These are phyloP conservation scores for Chaetodon trifasciatus DNA, from an alignment of 2,797 vertebrate species.

Conservation along the genomic window DNA sequence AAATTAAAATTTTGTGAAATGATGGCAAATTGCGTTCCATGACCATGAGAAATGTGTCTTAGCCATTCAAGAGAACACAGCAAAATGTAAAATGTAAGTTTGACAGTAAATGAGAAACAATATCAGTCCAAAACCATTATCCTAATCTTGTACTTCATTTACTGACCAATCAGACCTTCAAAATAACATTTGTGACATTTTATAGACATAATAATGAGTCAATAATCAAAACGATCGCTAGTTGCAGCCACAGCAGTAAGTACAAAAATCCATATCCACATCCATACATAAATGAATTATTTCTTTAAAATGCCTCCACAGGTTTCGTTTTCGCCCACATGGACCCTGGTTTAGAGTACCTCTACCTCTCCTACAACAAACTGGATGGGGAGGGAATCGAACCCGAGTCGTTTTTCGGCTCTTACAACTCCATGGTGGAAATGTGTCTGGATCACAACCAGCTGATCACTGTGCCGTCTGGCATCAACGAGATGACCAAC, in stretches of 20 bases:
- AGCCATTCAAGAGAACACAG: no score
- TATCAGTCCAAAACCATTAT: not conserved
- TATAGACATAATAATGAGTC: not conserved
- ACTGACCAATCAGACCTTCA: not conserved
- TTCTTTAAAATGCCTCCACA: conserved; percentile 33
- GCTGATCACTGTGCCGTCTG: conserved; percentile 88
- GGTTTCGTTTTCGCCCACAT: conserved; percentile 97
- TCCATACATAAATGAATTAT: not conserved
- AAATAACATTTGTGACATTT: not conserved
- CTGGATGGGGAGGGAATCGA: conserved; percentile 91
- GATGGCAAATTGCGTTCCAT: no score
- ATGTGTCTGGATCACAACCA: conserved; percentile 96
- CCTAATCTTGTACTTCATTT: not conserved
- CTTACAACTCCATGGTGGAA: conserved; percentile 91
- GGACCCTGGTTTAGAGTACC: conserved; percentile 94
- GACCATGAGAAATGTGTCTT: no score
- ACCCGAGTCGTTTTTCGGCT: conserved; percentile 93
- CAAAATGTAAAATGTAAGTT: no score
- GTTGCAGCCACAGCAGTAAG: not conserved
- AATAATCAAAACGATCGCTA: not conserved
- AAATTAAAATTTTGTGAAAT: no score
- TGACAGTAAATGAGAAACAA: not conserved
- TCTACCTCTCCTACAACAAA: conserved; percentile 96
- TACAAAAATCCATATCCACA: not conserved
- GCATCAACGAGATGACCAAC: conserved; percentile 93